These are phyloP conservation scores for Octomys mimax DNA, from an alignment of 2,797 vertebrate genomes.

Conservation along the genomic window DNA sequence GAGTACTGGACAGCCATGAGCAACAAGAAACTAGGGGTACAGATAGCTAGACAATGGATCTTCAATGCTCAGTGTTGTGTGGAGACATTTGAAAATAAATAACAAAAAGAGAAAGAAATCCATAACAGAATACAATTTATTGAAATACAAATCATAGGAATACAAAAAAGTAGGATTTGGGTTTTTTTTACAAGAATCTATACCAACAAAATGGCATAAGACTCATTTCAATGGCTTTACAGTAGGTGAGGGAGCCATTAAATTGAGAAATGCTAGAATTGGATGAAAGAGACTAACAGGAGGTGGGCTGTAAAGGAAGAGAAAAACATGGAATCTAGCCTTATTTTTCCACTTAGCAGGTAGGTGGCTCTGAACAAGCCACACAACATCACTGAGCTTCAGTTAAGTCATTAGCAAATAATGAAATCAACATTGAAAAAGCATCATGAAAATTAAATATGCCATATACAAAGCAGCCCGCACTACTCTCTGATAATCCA, in stretches of 20 bases:
- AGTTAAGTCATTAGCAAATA: not conserved
- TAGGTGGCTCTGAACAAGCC: not conserved
- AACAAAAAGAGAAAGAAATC: conserved; percentile 15
- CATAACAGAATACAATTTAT: conserved; percentile 5
- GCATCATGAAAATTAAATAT: not conserved
- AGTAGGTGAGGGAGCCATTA: not conserved
- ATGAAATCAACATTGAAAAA: not conserved
- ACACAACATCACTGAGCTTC: conserved; percentile 19
- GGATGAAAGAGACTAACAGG: not conserved
- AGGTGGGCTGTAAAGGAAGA: not conserved
- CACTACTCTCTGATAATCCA: not conserved
- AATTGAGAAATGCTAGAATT: not conserved
- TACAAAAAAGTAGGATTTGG: not conserved
- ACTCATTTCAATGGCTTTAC: not conserved
- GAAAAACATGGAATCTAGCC: not conserved
- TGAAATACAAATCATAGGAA: conserved; percentile 36
- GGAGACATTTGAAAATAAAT: not conserved
- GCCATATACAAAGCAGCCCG: not conserved
- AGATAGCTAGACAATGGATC: not conserved
- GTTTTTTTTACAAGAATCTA: not conserved
- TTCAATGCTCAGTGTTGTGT: not conserved
- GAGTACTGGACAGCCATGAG: not conserved
- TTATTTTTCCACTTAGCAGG: not conserved
- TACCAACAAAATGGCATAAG: not conserved
- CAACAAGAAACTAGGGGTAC: not conserved